These are phyloP conservation scores for Diploptera punctata DNA, from an alignment of 2,888 invertebrate species.

Conservation along the genomic window DNA sequence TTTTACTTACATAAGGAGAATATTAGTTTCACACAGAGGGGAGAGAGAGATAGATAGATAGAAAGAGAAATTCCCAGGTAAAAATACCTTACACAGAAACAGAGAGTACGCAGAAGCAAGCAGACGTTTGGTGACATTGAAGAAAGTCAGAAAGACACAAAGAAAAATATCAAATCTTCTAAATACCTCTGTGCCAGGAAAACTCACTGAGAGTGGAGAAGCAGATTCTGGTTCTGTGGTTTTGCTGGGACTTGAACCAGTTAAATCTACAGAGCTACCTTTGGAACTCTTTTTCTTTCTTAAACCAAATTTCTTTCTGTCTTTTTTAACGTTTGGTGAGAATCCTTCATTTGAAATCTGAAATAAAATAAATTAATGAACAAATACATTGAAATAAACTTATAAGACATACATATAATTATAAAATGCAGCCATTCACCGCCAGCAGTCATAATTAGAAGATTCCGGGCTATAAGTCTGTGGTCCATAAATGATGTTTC, in stretches of 20 bases:
- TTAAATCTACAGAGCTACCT: conserved; percentile 67
- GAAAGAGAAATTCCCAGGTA: neutral
- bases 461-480: too few species aligned
- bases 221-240: conserved; percentile 53
- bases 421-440: too few species aligned
- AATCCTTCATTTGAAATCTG: conserved; percentile 59
- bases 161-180: conserved; percentile 10
- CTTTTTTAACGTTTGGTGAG: conserved; percentile 71
- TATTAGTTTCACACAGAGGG: too few species aligned
- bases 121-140: neutral
- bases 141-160: neutral
- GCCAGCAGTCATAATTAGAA: too few species aligned
- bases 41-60: neutral
- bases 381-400: too few species aligned
- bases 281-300: conserved; percentile 71
- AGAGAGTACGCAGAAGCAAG: neutral
- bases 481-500: too few species aligned
- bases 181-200: conserved; percentile 32
- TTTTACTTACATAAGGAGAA: too few species aligned
- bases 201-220: conserved; percentile 56
- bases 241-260: conserved; percentile 52
- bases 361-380: too few species aligned
- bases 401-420: too few species aligned
- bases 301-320: conserved; percentile 71
- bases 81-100: neutral